A percentile compares a stretch with the other conserved stretches of the same genome.
Evolutionary conservation across 2,888 invertebrate genomes (phyloP).

Genomic region (Andrena bicolor): DNA sequence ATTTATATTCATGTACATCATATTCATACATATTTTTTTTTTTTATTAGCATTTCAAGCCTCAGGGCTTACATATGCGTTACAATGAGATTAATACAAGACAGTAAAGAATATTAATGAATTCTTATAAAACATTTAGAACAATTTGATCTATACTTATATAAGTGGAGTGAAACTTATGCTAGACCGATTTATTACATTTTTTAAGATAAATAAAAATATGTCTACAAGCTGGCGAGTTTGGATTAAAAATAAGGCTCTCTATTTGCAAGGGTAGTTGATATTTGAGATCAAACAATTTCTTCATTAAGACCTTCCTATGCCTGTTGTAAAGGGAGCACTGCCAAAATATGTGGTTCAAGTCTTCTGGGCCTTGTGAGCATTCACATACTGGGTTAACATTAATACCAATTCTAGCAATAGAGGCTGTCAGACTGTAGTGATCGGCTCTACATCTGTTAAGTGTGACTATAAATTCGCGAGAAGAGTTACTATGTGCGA

Average conservation of each 20-base stretch:
- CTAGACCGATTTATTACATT: not conserved
- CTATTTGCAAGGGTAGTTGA: not conserved
- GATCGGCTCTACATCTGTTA: not conserved
- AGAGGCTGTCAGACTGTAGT: not conserved
- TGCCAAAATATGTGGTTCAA: not conserved
- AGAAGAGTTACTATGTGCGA: not conserved
- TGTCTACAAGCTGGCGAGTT: not conserved
- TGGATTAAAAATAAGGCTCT: not conserved
- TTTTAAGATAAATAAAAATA: not conserved
- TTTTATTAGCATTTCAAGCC: too few relatives aligned
- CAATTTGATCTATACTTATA: not conserved
- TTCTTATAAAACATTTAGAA: not conserved
- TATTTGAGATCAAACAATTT: not conserved
- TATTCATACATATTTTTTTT: too few relatives aligned
- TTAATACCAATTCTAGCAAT: not conserved
- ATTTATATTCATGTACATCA: too few relatives aligned
- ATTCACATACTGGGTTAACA: not conserved
- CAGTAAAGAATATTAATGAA: too few relatives aligned
- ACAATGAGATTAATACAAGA: too few relatives aligned
- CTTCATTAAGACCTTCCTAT: not conserved
- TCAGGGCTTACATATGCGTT: too few relatives aligned
- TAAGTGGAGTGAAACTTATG: not conserved
- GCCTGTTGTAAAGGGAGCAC: not conserved
- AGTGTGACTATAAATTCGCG: not conserved
- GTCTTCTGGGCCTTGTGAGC: not conserved